Conservation (phyloP, 2,888 invertebrate species). For the Pherbina coryleti region DNA sequence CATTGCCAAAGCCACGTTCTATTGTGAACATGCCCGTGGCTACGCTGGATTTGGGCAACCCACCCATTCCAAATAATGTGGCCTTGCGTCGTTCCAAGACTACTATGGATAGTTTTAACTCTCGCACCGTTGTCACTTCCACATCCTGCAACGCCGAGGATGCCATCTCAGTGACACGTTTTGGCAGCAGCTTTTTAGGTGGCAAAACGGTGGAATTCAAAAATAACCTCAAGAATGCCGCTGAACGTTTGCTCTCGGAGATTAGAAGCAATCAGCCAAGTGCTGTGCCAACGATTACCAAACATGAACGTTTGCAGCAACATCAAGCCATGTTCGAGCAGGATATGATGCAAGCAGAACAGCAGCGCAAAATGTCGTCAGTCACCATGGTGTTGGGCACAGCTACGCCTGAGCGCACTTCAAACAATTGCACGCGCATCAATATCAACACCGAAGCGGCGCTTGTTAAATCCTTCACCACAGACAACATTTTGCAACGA, state of each 20-base stretch:
- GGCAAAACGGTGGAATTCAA: slow-evolving; percentile 66
- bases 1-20: slow-evolving; percentile 62
- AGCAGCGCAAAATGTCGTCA: slow-evolving; percentile 24
- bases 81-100: slow-evolving; percentile 62
- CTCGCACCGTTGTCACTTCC: slow-evolving; percentile 48
- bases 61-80: slow-evolving; percentile 24
- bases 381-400: slow-evolving; percentile 52
- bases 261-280: slow-evolving; percentile 67
- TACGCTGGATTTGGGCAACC: slow-evolving; percentile 55
- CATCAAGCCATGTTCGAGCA: slow-evolving; percentile 58
- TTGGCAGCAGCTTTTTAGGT: slow-evolving; percentile 52
- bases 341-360: slow-evolving; percentile 51
- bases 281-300: slow-evolving; percentile 56
- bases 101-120: slow-evolving; percentile 60
- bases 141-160: slow-evolving; percentile 38
- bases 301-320: slow-evolving; percentile 62
- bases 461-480: slow-evolving; percentile 6
- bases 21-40: slow-evolving; percentile 64
- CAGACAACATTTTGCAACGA: slow-evolving; percentile 10
- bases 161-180: slow-evolving; percentile 32
- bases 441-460: slow-evolving; percentile 55
- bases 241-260: slow-evolving; percentile 68
- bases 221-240: slow-evolving; percentile 68
- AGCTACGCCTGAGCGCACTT: not conserved
- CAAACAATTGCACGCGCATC: slow-evolving; percentile 60